Evolutionary conservation across 2,797 vertebrate species (phyloP).

Genomic region (Enteromius mattozi): DNA sequence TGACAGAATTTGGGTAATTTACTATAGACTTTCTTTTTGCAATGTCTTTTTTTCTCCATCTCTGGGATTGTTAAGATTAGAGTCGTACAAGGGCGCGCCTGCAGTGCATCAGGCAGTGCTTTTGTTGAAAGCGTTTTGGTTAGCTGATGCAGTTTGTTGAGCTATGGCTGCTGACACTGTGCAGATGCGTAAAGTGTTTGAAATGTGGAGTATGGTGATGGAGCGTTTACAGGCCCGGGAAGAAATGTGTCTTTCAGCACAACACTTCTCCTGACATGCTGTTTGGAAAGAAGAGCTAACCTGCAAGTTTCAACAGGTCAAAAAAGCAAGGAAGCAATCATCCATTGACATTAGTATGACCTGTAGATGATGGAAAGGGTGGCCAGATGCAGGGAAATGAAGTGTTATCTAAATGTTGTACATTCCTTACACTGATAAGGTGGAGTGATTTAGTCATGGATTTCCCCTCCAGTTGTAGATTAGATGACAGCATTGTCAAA

Average conservation of each 20-base stretch:
- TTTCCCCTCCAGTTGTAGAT: slow-evolving; percentile 56
- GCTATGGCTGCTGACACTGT: slow-evolving; percentile 36
- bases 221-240: slow-evolving; percentile 28
- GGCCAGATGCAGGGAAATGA: neutral
- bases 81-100: neutral
- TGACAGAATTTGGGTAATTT: neutral
- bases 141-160: slow-evolving; percentile 31
- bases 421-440: slow-evolving; percentile 43
- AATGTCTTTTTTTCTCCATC: slow-evolving; percentile 18
- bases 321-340: slow-evolving; percentile 27
- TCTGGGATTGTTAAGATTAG: neutral
- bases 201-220: slow-evolving; percentile 47
- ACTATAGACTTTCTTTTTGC: neutral
- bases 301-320: slow-evolving; percentile 16
- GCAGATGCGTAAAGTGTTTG: slow-evolving; percentile 55
- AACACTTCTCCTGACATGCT: neutral
- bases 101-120: neutral
- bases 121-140: slow-evolving; percentile 45
- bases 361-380: slow-evolving; percentile 23
- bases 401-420: slow-evolving; percentile 66
- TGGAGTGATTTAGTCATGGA: slow-evolving; percentile 54
- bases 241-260: slow-evolving; percentile 38
- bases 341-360: slow-evolving; percentile 7
- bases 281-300: slow-evolving; percentile 44
- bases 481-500: slow-evolving; percentile 22